Evolutionary conservation across 2,888 invertebrate genomes (phyloP).

Genomic region (Platynereis dumerilii): DNA sequence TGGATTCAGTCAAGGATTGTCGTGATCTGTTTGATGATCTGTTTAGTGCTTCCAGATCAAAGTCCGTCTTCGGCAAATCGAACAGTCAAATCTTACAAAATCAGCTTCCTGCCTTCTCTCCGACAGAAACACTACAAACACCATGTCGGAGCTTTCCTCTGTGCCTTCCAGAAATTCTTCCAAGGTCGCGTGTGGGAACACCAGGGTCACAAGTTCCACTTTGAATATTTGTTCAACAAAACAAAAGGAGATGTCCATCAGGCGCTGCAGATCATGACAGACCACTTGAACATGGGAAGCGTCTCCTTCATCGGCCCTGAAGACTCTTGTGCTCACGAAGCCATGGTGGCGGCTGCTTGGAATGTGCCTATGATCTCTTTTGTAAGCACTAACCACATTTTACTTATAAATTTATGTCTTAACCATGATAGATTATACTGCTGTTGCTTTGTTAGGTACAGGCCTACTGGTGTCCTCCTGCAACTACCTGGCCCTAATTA

Average conservation of each 20-base stretch:
- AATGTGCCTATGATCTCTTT: slow-evolving; percentile 97
- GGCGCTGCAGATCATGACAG: slow-evolving; percentile 5
- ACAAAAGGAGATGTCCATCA: slow-evolving; percentile 3
- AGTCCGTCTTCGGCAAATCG: no score
- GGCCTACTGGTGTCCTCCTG: no score
- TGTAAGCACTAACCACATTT: slow-evolving; percentile 71
- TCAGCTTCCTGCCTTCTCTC: slow-evolving; percentile 4
- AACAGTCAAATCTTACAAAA: neutral
- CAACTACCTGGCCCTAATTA: no score
- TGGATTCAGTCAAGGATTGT: no score
- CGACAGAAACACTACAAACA: neutral
- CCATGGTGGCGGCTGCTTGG: slow-evolving; percentile 87
- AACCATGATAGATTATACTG: no score
- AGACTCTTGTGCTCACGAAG: slow-evolving; percentile 88
- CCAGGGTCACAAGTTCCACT: neutral
- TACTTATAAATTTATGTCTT: no score
- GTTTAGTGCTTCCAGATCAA: no score
- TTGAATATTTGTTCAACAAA: neutral
- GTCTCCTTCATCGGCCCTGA: slow-evolving; percentile 95
- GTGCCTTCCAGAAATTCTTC: neutral
- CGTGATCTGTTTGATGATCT: no score
- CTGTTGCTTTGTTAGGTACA: no score
- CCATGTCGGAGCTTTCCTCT: slow-evolving; percentile 4
- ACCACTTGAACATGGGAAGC: slow-evolving; percentile 68
- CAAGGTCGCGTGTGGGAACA: neutral